phyloP scores from a whole-genome alignment of 1,140 invertebrate genomes.

The Dendroctonus ponderosae region DNA sequence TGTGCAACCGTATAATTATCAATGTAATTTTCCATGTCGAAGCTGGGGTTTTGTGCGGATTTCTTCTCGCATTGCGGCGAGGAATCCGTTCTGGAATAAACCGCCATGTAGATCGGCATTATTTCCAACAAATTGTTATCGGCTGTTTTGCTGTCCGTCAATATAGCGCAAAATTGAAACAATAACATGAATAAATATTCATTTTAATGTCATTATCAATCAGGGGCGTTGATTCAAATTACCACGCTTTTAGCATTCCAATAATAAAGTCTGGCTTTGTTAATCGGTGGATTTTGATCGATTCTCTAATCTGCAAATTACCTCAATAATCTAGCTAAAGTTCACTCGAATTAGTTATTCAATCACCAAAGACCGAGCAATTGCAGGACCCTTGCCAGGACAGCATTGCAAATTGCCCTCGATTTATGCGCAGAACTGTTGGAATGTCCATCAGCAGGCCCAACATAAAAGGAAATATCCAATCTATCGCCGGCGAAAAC shows the following conservation, averaged over 20 bases:
- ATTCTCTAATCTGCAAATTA: neutral
- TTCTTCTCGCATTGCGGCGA: neutral
- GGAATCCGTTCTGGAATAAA: neutral
- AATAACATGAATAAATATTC: constrained; percentile 5
- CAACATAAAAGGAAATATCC: too few relatives aligned
- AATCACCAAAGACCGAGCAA: too few relatives aligned
- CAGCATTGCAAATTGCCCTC: too few relatives aligned
- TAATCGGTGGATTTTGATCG: neutral
- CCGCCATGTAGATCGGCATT: neutral
- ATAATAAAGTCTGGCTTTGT: neutral
- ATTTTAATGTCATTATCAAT: constrained; percentile 15
- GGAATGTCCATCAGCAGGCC: too few relatives aligned
- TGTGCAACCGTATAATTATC: constrained; percentile 6
- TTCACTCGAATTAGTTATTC: too few relatives aligned
- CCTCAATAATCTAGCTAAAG: neutral
- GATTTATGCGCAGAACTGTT: too few relatives aligned
- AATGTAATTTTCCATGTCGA: constrained; percentile 13
- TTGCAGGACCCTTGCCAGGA: neutral
- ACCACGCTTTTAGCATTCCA: constrained; percentile 3
- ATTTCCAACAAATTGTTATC: constrained; percentile 3
- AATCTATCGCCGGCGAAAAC: too few relatives aligned
- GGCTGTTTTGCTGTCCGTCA: neutral
- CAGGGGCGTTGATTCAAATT: constrained; percentile 9
- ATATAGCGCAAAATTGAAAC: neutral
- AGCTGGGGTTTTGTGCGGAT: neutral